These are phyloP conservation scores for Papilio machaon DNA, from an alignment of 1,140 invertebrate species.

Conservation along the genomic window DNA sequence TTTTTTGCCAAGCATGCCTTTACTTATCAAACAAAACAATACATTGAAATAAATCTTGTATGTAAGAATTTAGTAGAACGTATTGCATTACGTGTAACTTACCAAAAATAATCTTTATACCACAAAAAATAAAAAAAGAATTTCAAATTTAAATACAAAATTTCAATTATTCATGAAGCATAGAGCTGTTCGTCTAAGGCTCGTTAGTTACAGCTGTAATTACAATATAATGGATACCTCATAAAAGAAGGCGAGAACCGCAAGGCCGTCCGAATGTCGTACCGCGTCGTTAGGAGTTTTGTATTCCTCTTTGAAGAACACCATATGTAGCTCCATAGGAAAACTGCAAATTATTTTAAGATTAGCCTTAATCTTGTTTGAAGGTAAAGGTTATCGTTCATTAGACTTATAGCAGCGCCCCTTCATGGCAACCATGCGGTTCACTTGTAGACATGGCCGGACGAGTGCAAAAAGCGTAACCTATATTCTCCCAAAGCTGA, in stretches of 20 bases:
- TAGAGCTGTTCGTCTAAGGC: not conserved
- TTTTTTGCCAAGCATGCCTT: too few species aligned
- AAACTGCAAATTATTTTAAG: conserved; percentile 79
- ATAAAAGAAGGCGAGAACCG: conserved; percentile 93
- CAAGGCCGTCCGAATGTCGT: conserved; percentile 87
- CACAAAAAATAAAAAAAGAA: not conserved
- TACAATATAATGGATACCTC: conserved; percentile 81
- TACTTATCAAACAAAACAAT: not conserved
- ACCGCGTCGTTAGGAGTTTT: conserved; percentile 84
- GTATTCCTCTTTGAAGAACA: conserved; percentile 91
- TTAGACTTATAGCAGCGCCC: not conserved
- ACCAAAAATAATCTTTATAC: not conserved
- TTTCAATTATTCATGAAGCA: conserved; percentile 8
- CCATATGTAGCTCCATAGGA: conserved; percentile 92
- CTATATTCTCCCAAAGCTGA: too few species aligned
- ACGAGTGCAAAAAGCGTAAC: not conserved
- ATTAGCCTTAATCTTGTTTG: not conserved
- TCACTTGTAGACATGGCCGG: not conserved
- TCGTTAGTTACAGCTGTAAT: conserved; percentile 23
- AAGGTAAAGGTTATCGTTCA: not conserved
- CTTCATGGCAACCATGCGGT: not conserved
- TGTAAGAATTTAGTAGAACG: not conserved
- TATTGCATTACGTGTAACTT: not conserved
- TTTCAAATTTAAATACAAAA: conserved; percentile 3
- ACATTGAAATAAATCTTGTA: not conserved